Base-by-base conservation (phyloP, 2,888 invertebrate species). In the Eupithecia exiguata region DNA sequence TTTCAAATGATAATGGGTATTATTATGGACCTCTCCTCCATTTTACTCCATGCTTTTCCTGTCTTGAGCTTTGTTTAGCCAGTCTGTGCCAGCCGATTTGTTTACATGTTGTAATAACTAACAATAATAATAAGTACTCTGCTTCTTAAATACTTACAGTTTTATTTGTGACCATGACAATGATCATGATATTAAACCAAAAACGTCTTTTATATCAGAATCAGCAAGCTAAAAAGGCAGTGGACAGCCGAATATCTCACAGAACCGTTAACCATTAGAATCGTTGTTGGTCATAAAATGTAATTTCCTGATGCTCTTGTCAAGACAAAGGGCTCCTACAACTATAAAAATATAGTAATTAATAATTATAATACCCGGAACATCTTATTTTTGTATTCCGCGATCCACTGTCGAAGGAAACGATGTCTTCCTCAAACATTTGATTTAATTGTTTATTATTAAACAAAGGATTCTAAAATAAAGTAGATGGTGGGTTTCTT, bases 391-490 rank as follows among this genome's bases (percentile, higher is more conserved):
- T 25, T 12, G 21, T 58, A 58, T 58, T 70, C 75, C 75, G 75
- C 38, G 70, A 68, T 70, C 65, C 30, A n/a, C 53, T 46, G 66
- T 46, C 78, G 78, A 80, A 82, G 85, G 85, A 86, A 82, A 78
- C 76, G 35, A 67, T 68, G 68, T 74, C 87, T 85, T 85, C 85
- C 85, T 85, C 77, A 83, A 84, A 85, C 82, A 80, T 69, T 18
- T 53, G 25, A 49, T 75, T 70, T 67, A 30, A 63, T 58, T 68
- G 70, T 58, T 70, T 70, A 63, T 67, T 73, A 58, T 68, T 67
- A 74, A 66, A 69, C 53, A 68, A 46, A 36, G 35, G 12, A 62
- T 35, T 35, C 43, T 16, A 43, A 40, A 43, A 35, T 35, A 9
- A 62, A 62, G 53, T 7, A 46, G 6, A 58, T 25, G 12, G 58